phyloP scores from a whole-genome alignment of 1,140 invertebrate species.

The Drosophila willistoni region DNA sequence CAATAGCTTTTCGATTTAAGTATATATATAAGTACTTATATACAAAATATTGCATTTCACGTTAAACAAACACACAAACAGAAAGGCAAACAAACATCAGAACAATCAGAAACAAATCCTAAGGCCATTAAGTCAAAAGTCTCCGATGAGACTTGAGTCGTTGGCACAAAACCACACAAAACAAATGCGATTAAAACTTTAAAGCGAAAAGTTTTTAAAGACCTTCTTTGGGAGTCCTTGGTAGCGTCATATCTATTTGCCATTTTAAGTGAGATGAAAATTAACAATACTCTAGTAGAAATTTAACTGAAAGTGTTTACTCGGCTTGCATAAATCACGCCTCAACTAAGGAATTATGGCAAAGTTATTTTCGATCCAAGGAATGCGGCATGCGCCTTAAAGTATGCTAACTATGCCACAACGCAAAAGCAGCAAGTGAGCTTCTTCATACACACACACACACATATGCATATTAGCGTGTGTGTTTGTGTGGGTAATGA shows the following conservation, averaged over 20 bases:
- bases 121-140: conserved; percentile 2
- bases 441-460: too few relatives aligned
- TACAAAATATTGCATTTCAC: conserved; percentile 10
- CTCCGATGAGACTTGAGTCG: neutral
- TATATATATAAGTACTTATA: neutral
- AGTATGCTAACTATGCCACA: conserved; percentile 5
- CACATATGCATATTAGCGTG: neutral
- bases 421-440: neutral
- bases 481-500: conserved; percentile 1
- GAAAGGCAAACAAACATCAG: conserved; percentile 1
- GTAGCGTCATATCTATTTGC: neutral
- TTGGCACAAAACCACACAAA: neutral
- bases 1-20: neutral
- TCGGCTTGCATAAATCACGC: conserved; percentile 1
- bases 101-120: conserved; percentile 8
- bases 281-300: neutral
- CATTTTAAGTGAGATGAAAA: neutral
- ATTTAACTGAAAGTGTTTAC: neutral
- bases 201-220: neutral
- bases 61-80: neutral
- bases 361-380: neutral
- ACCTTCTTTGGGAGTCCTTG: neutral
- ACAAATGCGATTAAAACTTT: conserved; percentile 9
- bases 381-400: conserved; percentile 1
- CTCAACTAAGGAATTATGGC: neutral